Conservation (phyloP, 2,797 vertebrate species). For the Parauchenoglanis ngamensis region DNA sequence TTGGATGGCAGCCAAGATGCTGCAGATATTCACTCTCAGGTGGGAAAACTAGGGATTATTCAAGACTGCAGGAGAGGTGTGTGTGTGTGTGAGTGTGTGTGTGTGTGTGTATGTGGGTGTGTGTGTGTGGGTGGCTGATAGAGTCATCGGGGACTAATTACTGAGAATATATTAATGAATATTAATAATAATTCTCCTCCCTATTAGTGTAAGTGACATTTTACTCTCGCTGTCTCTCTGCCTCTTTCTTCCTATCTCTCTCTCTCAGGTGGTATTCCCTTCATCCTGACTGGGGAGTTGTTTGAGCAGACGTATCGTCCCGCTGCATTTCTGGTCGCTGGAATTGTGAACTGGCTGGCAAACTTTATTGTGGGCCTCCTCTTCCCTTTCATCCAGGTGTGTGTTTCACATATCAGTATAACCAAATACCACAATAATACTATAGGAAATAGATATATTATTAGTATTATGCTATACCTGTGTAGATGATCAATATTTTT, state of each 20-base stretch:
- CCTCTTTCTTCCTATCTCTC: background rate
- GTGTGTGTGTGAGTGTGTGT: background rate
- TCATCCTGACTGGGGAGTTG: slow-evolving; percentile 88
- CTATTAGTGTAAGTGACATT: slow-evolving; percentile 10
- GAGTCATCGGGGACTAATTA: slow-evolving; percentile 25
- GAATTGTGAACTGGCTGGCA: slow-evolving; percentile 88
- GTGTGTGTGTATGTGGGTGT: background rate
- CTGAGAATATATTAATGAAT: background rate
- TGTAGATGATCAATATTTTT: background rate
- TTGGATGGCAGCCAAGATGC: background rate
- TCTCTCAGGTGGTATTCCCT: slow-evolving; percentile 88
- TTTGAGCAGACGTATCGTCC: slow-evolving; percentile 90
- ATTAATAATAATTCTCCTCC: background rate
- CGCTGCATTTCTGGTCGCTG: slow-evolving; percentile 88
- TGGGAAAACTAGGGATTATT: slow-evolving; percentile 6
- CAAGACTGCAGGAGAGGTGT: background rate
- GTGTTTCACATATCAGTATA: slow-evolving; percentile 24
- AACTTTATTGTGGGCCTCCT: slow-evolving; percentile 89
- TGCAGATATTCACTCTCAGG: slow-evolving; percentile 15
- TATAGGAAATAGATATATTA: background rate
- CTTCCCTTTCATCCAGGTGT: slow-evolving; percentile 93
- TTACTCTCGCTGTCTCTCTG: background rate
- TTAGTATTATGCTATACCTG: background rate
- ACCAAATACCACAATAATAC: background rate
- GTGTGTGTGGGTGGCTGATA: background rate